Evolutionary conservation across 2,113 vertebrate species (phyloP).

Genomic region (Oncorhynchus clarkii): DNA sequence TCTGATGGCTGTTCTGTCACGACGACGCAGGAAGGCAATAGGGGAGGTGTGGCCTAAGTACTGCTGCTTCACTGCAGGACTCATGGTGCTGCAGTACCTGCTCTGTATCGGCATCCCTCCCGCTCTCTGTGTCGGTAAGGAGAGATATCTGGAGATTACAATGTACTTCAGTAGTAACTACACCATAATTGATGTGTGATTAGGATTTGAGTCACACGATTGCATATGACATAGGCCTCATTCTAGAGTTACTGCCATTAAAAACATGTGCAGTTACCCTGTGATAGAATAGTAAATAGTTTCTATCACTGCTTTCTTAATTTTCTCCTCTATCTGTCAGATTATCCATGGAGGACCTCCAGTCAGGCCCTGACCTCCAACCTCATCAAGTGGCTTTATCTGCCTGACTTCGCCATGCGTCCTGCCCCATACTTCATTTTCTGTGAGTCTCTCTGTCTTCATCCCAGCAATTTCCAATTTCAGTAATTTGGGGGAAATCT

Average conservation of each 20-base stretch:
- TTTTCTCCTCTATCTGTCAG: conserved; percentile 41
- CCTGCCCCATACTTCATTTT: conserved; percentile 74
- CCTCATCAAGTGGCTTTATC: conserved; percentile 78
- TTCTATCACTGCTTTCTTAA: not conserved
- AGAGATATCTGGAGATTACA: too few relatives aligned
- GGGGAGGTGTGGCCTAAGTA: conserved; percentile 80
- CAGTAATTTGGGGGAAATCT: too few relatives aligned
- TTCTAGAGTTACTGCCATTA: not conserved
- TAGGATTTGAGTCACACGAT: not conserved
- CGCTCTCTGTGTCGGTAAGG: conserved; percentile 70
- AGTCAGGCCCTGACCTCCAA: conserved; percentile 67
- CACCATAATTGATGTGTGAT: too few relatives aligned
- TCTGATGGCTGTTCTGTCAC: conserved; percentile 68
- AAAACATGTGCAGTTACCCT: too few relatives aligned
- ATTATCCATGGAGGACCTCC: conserved; percentile 77
- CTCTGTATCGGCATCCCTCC: conserved; percentile 77
- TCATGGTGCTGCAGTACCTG: conserved; percentile 73
- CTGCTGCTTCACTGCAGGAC: conserved; percentile 76
- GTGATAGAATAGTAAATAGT: too few relatives aligned
- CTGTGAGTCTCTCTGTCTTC: conserved; percentile 57
- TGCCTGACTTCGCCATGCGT: conserved; percentile 76
- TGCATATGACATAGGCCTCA: not conserved
- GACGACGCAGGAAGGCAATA: conserved; percentile 74
- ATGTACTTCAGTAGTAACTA: too few relatives aligned
- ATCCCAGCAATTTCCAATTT: not conserved